Percentiles rank a stretch among this genome's conserved stretches.
phyloP scores from a whole-genome alignment of 2,888 invertebrate genomes.

The Brachypalpus laphriformis region DNA sequence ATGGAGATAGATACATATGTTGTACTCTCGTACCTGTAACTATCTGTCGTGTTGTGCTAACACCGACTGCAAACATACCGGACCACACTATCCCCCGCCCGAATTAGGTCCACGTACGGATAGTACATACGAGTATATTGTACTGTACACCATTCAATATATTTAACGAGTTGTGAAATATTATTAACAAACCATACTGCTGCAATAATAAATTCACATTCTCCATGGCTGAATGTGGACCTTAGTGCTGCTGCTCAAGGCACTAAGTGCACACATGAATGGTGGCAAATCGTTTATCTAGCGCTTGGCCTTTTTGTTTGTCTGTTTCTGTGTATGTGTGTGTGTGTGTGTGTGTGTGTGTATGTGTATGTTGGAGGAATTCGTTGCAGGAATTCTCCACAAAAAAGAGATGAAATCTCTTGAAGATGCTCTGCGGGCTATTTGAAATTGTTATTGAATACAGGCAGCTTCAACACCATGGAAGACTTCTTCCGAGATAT shows the following conservation, averaged over 20 bases:
- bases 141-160: conserved; percentile 59
- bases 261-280: conserved; percentile 71
- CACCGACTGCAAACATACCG: conserved; percentile 58
- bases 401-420: conserved; percentile 58
- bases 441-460: conserved; percentile 74
- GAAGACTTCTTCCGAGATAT: conserved; percentile 38
- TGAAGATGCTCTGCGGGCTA: conserved; percentile 69
- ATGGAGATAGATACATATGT: conserved; percentile 32
- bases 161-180: conserved; percentile 73
- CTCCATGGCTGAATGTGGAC: conserved; percentile 59
- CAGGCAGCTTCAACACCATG: conserved; percentile 65
- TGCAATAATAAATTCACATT: conserved; percentile 72
- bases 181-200: conserved; percentile 72
- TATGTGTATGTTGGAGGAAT: conserved; percentile 11
- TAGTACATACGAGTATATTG: background rate
- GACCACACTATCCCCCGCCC: conserved; percentile 26
- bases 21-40: conserved; percentile 62
- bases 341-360: background rate
- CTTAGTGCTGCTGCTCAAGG: conserved; percentile 59
- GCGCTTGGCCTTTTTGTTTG: conserved; percentile 1
- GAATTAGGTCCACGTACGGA: conserved; percentile 41
- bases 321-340: background rate
- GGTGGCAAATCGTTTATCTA: conserved; percentile 73
- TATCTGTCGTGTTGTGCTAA: conserved; percentile 72
- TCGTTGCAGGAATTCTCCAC: conserved; percentile 25